Conservation (phyloP, 1,140 invertebrate genomes). For the Drosophila yakuba region DNA sequence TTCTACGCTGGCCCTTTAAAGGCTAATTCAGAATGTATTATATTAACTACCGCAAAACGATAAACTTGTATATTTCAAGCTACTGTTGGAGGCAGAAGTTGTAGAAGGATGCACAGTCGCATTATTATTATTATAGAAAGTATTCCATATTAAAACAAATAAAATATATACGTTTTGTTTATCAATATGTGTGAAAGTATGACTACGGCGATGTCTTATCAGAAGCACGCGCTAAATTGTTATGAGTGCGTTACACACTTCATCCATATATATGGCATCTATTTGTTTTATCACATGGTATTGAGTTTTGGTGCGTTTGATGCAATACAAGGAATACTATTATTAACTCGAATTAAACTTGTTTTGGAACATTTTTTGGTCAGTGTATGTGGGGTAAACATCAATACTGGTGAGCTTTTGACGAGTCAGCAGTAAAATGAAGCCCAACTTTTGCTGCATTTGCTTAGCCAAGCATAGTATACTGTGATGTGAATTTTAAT, state of each 20-base stretch:
- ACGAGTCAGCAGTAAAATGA: background rate
- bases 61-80: slow-evolving; percentile 71
- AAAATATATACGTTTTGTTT: slow-evolving; percentile 72
- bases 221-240: slow-evolving; percentile 34
- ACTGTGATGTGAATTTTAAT: too few relatives aligned
- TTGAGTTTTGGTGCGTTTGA: background rate
- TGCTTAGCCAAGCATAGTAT: background rate
- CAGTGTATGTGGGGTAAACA: too few relatives aligned
- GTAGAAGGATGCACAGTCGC: slow-evolving; percentile 54
- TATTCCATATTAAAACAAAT: slow-evolving; percentile 66
- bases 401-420: background rate
- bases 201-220: slow-evolving; percentile 25
- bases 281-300: slow-evolving; percentile 5
- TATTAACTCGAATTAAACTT: too few relatives aligned
- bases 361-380: too few relatives aligned
- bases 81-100: slow-evolving; percentile 59
- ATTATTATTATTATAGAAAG: slow-evolving; percentile 75
- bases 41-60: slow-evolving; percentile 74
- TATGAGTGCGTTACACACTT: slow-evolving; percentile 7
- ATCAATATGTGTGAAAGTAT: slow-evolving; percentile 37
- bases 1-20: slow-evolving; percentile 57
- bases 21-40: slow-evolving; percentile 68
- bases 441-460: background rate
- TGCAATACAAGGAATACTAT: background rate
- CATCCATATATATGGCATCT: background rate